Conservation (phyloP, 1,140 invertebrate species). For the Macrotrachela quadricornifera region DNA sequence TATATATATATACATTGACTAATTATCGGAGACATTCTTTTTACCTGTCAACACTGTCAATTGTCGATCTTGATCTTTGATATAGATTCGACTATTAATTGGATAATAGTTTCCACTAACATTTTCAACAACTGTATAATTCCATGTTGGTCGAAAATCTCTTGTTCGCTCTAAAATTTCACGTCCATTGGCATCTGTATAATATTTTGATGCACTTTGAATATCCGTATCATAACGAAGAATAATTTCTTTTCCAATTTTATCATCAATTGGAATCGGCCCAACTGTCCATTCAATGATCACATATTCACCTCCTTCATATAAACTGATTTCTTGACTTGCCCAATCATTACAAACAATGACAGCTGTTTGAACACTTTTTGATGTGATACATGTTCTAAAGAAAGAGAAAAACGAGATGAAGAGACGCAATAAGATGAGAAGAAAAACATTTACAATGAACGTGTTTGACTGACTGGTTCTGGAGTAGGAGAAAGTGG, state of each 20-base stretch:
- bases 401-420: too few species aligned
- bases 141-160: slow-evolving; percentile 53
- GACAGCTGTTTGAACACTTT: too few species aligned
- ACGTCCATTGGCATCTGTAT: slow-evolving; percentile 78
- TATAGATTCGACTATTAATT: too few species aligned
- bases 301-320: slow-evolving; percentile 39
- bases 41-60: too few species aligned
- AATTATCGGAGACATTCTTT: too few species aligned
- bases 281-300: slow-evolving; percentile 83
- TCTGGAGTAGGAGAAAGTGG: neutral
- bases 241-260: slow-evolving; percentile 11
- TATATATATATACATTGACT: too few species aligned
- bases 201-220: slow-evolving; percentile 47
- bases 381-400: too few species aligned
- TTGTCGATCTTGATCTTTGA: too few species aligned
- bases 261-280: slow-evolving; percentile 60
- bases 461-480: too few species aligned
- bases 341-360: slow-evolving; percentile 45
- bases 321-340: slow-evolving; percentile 54
- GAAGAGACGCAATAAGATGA: too few species aligned
- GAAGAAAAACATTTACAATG: too few species aligned
- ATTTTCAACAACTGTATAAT: slow-evolving; percentile 38
- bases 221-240: slow-evolving; percentile 8
- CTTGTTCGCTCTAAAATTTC: slow-evolving; percentile 48
- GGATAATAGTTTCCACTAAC: slow-evolving; percentile 68